Evolutionary conservation across 2,113 vertebrate species (phyloP), one percentile per base, ranked within the genome.

Genomic region (Nycticryphes semicollaris): DNA sequence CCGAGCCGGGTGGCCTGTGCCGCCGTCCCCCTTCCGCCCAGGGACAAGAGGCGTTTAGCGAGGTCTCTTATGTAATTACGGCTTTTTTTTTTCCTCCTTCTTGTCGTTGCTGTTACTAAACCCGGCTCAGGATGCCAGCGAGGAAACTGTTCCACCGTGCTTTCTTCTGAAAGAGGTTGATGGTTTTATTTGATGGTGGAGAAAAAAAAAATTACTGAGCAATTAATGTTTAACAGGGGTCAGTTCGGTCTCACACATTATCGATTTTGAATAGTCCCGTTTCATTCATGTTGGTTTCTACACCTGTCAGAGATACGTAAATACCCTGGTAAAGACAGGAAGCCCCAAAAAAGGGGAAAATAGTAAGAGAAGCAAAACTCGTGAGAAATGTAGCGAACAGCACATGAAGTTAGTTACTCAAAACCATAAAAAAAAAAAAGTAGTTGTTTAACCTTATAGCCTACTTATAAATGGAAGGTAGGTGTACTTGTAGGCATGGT

Each of bases 11-110:
- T 25, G 39, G 24, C 14, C 15, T 10, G 15, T 13, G 33, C 13
- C 12, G 21, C 21, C 4, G 28, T 19, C 5, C 23, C 67, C 10
- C 5, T 1, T 11, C n/a, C 37, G 14, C 27, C 1, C 1, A 30
- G 43, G 31, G 23, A 59, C 76, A 37, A 1, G 13, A 80, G 75
- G 81, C 43, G 14, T 86, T 86, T 74, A 53, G 59, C 27, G 30
- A 53, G 24, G 24, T 83, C 75, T 69, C 20, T 91, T 94, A 89
- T 62, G 59, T 67, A 92, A 92, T 92, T 85, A 74, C 9, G 19
- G 39, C 45, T 81, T 45, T 39, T 50, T 48, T 59, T 77, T 13
- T 10, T 8, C 4, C 2, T 2, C 1, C 31, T 37, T 13, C 33
- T 77, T 47, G 6, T 28, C 16, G 25, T 57, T 56, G 17, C 75